phyloP scores from a whole-genome alignment of 1,140 invertebrate genomes.

The Apocrypta bakeri region DNA sequence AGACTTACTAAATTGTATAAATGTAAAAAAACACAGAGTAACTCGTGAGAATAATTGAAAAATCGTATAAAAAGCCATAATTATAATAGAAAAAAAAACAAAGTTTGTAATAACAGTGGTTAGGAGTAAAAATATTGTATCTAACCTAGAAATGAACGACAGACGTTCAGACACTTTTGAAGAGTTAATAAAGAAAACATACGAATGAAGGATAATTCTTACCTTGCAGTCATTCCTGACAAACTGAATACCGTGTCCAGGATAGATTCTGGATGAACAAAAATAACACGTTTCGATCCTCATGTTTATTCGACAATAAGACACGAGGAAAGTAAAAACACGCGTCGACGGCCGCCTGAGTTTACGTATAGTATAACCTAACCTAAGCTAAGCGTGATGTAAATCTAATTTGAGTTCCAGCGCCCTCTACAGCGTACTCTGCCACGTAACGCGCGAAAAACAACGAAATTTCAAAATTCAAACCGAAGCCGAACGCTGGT shows the following conservation, averaged over 20 bases:
- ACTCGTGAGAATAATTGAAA: background rate
- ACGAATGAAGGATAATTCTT: conserved; percentile 54
- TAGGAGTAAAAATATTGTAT: conserved; percentile 29
- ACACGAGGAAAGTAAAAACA: conserved; percentile 8
- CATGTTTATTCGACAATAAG: conserved; percentile 73
- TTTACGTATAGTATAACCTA: too few species aligned
- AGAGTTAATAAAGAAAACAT: background rate
- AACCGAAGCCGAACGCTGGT: too few species aligned
- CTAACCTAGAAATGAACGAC: conserved; percentile 50
- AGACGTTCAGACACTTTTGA: background rate
- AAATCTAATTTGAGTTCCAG: too few species aligned
- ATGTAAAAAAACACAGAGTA: background rate
- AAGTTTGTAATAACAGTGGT: background rate
- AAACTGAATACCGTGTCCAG: conserved; percentile 90
- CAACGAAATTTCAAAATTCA: too few species aligned
- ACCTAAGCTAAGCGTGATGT: too few species aligned
- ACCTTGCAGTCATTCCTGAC: conserved; percentile 92
- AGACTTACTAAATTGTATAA: background rate
- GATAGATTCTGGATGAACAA: conserved; percentile 89
- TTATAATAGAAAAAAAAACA: background rate
- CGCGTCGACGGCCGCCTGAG: too few species aligned
- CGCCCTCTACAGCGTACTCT: too few species aligned
- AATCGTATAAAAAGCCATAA: background rate
- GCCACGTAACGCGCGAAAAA: too few species aligned
- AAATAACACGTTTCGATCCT: conserved; percentile 93